These are phyloP conservation scores for Lophius americanus DNA, from an alignment of 2,797 vertebrate species.

Conservation along the genomic window DNA sequence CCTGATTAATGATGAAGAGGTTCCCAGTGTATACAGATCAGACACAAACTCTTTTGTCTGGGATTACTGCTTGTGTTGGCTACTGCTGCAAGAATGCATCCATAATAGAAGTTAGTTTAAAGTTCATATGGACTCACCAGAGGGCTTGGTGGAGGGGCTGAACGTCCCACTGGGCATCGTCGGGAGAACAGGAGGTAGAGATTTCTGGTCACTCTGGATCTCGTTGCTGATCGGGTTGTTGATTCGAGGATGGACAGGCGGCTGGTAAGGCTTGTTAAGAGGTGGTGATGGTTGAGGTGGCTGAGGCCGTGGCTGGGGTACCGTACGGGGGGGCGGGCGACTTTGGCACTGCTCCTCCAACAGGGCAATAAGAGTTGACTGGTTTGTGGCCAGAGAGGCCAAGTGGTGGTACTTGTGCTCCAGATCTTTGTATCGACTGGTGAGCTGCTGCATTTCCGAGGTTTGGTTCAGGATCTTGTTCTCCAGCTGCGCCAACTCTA, in stretches of 20 bases:
- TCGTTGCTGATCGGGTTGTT: slow-evolving; percentile 96
- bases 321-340: slow-evolving; percentile 66
- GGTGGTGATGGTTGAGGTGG: slow-evolving; percentile 79
- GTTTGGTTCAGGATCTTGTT: slow-evolving; percentile 98
- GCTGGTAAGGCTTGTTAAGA: slow-evolving; percentile 83
- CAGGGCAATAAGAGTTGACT: slow-evolving; percentile 89
- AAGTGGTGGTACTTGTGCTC: slow-evolving; percentile 97
- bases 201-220: slow-evolving; percentile 96
- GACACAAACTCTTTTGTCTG: slow-evolving; percentile 43
- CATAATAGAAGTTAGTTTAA: neutral
- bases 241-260: slow-evolving; percentile 86
- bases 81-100: neutral
- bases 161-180: slow-evolving; percentile 94
- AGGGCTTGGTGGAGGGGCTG: slow-evolving; percentile 90
- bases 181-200: slow-evolving; percentile 85
- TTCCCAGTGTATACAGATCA: slow-evolving; percentile 10
- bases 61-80: neutral
- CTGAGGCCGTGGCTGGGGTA: slow-evolving; percentile 75
- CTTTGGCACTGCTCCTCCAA: slow-evolving; percentile 94
- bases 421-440: slow-evolving; percentile 95
- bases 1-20: slow-evolving; percentile 45
- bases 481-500: slow-evolving; percentile 96
- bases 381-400: slow-evolving; percentile 93
- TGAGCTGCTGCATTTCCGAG: slow-evolving; percentile 93
- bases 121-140: slow-evolving; percentile 85